A percentile compares a stretch with the other conserved stretches of the same genome.
Evolutionary conservation across 2,888 invertebrate species (phyloP).

Genomic region (Hirtodrosophila cameraria): DNA sequence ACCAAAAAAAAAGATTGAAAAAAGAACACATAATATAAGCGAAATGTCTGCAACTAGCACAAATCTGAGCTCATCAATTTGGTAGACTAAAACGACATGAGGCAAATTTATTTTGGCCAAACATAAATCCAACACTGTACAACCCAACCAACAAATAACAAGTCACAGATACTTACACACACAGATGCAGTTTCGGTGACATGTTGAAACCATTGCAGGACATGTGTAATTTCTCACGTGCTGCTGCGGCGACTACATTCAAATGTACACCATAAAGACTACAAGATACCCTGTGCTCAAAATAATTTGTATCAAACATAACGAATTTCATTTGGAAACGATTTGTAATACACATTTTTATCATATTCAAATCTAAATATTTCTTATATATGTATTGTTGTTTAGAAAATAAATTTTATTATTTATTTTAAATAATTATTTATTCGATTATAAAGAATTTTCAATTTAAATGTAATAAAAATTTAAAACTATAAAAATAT

Average conservation of each 20-base stretch:
- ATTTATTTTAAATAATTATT: too few species aligned
- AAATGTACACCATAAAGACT: neutral
- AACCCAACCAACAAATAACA: slow-evolving; percentile 37
- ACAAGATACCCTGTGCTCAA: neutral
- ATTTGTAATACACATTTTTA: too few species aligned
- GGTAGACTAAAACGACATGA: slow-evolving; percentile 47
- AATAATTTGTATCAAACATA: too few species aligned
- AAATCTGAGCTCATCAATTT: slow-evolving; percentile 71
- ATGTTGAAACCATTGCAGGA: slow-evolving; percentile 60
- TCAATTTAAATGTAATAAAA: too few species aligned
- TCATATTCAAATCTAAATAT: too few species aligned
- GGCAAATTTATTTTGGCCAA: slow-evolving; percentile 62
- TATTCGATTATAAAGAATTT: too few species aligned
- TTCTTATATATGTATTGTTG: too few species aligned
- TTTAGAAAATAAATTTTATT: too few species aligned
- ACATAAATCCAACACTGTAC: slow-evolving; percentile 54
- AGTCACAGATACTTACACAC: slow-evolving; percentile 25
- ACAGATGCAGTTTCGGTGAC: slow-evolving; percentile 26
- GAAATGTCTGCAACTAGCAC: slow-evolving; percentile 47
- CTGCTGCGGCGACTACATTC: slow-evolving; percentile 35
- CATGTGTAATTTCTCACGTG: slow-evolving; percentile 77
- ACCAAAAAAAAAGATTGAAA: slow-evolving; percentile 28
- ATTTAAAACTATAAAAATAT: too few species aligned
- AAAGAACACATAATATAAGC: slow-evolving; percentile 38
- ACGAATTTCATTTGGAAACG: too few species aligned